Base-by-base conservation (phyloP, 2,797 vertebrate species). In the Gobio occitaniae region DNA sequence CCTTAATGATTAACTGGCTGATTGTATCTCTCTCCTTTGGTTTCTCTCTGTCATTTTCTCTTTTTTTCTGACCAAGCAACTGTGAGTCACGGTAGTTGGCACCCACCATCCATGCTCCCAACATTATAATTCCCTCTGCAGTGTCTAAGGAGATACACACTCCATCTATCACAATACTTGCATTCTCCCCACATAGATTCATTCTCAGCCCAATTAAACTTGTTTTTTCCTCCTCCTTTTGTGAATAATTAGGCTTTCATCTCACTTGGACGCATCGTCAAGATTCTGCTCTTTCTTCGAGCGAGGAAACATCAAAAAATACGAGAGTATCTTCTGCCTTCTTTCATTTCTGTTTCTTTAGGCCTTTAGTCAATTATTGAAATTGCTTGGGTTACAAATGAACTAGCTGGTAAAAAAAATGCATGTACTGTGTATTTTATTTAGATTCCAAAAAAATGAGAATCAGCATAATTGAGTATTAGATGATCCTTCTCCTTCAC, bases 241-340 rank as follows among this genome's bases (percentile, higher is more conserved):
- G 94, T 94, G 95, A 96, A 98, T 98, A 98, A 99, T 98, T 99
- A 98, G 96, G 97, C 97, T 98, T 98, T 98, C 97, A 99, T 99
- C 97, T 98, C 96, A 96, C 96, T 97, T 96, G 97, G 97, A 97
- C 96, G 95, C 97, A 96, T 96, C 94, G 94, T 87, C 91, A 96
- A 97, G 96, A 98, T 97, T 96, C 95, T 97, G 97, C 97, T 96
- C 97, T 95, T 95, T 95, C 95, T 96, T 95, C 94, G 94, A 96
- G 95, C 95, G 95, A 96, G 95, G 94, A 95, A 95, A 97, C 96
- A 97, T 96, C 93, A 96, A 95, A 95, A 95, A 88, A 85, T 90
- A 96, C 96, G 94, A 96, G 95, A 95, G 86, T 80, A 87, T 87
- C 89, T 65, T 69, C 74, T 41, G 69, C 48, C 4, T 91, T 93